Percentiles rank a stretch among this genome's conserved stretches.
Evolutionary conservation across 2,113 vertebrate species (phyloP).

Genomic region (Oxyura jamaicensis): DNA sequence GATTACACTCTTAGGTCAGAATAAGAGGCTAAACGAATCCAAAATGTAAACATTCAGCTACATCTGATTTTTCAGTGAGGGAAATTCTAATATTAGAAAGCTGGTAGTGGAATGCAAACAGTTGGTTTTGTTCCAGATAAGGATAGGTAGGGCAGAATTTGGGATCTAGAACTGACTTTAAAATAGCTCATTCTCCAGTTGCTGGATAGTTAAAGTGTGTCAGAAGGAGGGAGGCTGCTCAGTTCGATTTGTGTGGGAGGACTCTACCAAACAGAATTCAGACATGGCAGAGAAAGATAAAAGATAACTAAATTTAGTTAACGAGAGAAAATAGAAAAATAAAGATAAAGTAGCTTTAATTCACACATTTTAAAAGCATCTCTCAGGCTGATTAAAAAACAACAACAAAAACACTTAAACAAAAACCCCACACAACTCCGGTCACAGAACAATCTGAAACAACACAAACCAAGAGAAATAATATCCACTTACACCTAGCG

Average conservation of each 20-base stretch:
- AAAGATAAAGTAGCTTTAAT: neutral
- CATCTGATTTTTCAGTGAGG: neutral
- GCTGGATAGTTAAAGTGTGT: neutral
- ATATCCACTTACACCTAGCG: slow-evolving; percentile 84
- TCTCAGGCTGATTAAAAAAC: neutral
- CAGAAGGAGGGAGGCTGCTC: neutral
- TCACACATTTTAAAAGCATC: neutral
- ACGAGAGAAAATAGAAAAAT: neutral
- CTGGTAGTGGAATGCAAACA: neutral
- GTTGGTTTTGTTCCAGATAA: neutral
- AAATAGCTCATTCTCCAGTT: neutral
- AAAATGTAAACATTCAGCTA: neutral
- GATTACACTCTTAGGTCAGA: neutral
- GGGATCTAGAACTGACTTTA: neutral
- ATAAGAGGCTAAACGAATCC: neutral
- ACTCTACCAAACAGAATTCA: neutral
- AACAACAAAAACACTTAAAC: neutral
- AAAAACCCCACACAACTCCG: neutral
- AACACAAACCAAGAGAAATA: neutral
- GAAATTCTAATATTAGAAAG: neutral
- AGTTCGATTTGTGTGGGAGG: neutral
- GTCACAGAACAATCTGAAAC: neutral
- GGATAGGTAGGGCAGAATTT: neutral
- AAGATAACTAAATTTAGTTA: neutral
- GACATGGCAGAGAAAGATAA: neutral